A percentile compares a stretch with the other conserved stretches of the same genome.
Evolutionary conservation across 2,113 vertebrate species (phyloP).

Genomic region (Scolopax mira): DNA sequence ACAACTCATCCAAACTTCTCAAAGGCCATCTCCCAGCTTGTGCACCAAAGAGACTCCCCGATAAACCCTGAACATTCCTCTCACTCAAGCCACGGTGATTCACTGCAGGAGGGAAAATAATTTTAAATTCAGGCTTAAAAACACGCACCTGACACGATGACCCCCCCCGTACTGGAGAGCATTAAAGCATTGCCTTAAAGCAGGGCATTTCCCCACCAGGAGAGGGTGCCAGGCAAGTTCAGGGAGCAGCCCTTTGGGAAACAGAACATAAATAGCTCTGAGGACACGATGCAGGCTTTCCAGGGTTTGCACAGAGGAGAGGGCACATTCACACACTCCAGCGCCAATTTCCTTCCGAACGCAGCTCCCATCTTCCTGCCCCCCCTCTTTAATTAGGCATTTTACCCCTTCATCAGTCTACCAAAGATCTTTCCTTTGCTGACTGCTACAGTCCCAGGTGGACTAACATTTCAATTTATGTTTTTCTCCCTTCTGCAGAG

Average conservation of each 20-base stretch:
- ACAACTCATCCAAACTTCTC: background rate
- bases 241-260: background rate
- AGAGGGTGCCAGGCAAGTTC: background rate
- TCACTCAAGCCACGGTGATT: background rate
- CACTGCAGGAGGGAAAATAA: background rate
- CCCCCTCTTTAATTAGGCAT: background rate
- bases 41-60: background rate
- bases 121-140: background rate
- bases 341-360: background rate
- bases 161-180: fast-evolving
- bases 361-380: background rate
- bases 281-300: background rate
- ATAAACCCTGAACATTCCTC: background rate
- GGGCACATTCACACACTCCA: background rate
- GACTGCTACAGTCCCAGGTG: constrained; percentile 16
- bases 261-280: background rate
- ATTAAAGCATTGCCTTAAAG: background rate
- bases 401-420: background rate
- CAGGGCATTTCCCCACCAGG: background rate
- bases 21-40: background rate
- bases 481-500: constrained; percentile 29
- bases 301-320: background rate
- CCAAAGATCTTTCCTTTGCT: background rate
- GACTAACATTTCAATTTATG: constrained; percentile 11
- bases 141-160: fast-evolving